Conservation (phyloP, 2,797 vertebrate genomes). For the Gymnothorax reevesii region DNA sequence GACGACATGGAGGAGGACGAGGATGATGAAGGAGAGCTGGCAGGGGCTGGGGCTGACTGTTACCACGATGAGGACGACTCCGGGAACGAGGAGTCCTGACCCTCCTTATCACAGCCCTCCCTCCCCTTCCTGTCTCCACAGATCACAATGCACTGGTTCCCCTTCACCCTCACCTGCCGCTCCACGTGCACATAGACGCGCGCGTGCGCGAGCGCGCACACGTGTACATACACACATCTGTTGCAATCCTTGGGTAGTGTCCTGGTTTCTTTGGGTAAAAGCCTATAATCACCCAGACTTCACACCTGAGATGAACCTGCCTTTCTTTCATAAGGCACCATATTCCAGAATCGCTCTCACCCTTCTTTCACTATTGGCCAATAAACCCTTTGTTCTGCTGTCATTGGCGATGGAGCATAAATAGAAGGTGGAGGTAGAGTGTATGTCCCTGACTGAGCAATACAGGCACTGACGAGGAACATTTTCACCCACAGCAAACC, state of each 20-base stretch:
- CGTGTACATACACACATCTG: background rate
- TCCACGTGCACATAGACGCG: background rate
- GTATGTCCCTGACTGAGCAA: background rate
- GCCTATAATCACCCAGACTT: background rate
- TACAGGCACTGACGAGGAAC: background rate
- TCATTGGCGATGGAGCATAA: background rate
- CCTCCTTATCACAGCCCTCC: constrained; percentile 22
- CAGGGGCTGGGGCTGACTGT: constrained; percentile 76
- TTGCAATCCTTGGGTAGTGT: background rate
- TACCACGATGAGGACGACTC: constrained; percentile 81
- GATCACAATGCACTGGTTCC: background rate
- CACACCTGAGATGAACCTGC: background rate
- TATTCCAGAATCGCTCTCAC: background rate
- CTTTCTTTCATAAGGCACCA: background rate
- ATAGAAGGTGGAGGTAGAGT: background rate
- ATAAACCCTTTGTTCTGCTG: background rate
- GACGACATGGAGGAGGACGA: constrained; percentile 78
- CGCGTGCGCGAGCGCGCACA: background rate
- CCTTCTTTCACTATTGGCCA: background rate
- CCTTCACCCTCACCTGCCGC: background rate
- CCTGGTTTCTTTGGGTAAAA: background rate
- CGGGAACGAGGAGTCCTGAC: constrained; percentile 82
- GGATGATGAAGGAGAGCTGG: constrained; percentile 72
- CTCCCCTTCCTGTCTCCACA: background rate
- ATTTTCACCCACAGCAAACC: background rate